Base-by-base conservation (phyloP, 2,113 vertebrate species). In the Neogale vison region DNA sequence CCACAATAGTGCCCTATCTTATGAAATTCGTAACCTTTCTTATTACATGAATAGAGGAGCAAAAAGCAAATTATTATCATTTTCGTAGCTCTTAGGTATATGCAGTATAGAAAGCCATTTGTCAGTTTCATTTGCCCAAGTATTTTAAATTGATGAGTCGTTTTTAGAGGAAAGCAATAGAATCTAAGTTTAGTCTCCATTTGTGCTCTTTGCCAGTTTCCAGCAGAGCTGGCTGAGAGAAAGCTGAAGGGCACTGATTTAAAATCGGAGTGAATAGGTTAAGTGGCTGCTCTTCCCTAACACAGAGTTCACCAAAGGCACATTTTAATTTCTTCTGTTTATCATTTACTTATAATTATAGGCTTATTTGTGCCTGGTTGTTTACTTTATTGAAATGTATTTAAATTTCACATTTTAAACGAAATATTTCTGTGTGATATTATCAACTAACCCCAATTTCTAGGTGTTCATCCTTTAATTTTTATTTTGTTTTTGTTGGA, bases 101-200 rank as follows among this genome's bases (percentile, higher is more conserved):
- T 90, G 89, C 59, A 92, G n/a, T 1, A 0, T 21, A 95, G 90
- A 92, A 65, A 97, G 26, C 63, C 13, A 42, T 29, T 88, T 96
- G n/a, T 94, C 86, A 89, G 31, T 96, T 97, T 97, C 83, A 74
- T 74, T 97, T 63, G 86, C 72, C 77, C 91, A 45, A 95, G 85
- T 97, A 92, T 95, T 81, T 97, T 82, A 8, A 47, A 63, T 47
- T 91, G 92, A 97, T 96, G 81, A 90, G 67, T 95, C 81, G 3
- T 42, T 71, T 47, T 92, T 18, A 17, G 65, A 81, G 74, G 34
- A 77, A 97, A 95, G 88, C 15, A 14, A 72, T 86, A 91, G 90
- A 84, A 93, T 96, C 34, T 86, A 81, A 96, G n/a, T 69, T 88
- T 67, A 95, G 15, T 7, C 2, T 87, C 23, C 29, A 39, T 63